These are phyloP conservation scores for Cremastinae sp. DNA, from an alignment of 2,888 invertebrate genomes.

Conservation along the genomic window DNA sequence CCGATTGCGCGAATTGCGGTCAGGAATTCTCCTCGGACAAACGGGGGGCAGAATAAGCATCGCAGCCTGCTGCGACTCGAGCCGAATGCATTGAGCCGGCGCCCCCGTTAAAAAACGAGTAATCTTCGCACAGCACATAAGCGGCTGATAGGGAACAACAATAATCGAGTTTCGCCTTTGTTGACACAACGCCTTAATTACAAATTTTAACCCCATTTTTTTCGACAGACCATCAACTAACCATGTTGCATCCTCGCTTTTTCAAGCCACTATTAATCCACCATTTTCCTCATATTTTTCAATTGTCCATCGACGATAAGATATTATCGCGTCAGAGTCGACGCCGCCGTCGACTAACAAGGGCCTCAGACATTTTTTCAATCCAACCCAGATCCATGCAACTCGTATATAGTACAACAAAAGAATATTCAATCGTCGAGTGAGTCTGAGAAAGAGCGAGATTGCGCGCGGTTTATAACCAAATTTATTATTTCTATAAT, in stretches of 20 bases:
- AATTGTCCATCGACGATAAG: too few species aligned
- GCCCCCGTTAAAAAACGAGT: not conserved
- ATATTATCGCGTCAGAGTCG: not conserved
- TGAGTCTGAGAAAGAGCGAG: conserved; percentile 3
- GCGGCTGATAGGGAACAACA: too few species aligned
- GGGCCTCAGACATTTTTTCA: conserved; percentile 27
- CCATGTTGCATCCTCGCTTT: too few species aligned
- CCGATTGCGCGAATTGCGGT: conserved; percentile 55
- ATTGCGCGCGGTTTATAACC: not conserved
- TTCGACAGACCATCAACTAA: too few species aligned
- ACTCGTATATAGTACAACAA: not conserved
- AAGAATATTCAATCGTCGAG: conserved; percentile 10
- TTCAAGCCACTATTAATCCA: too few species aligned
- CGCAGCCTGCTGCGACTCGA: conserved; percentile 34
- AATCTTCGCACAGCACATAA: too few species aligned
- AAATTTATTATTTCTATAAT: not conserved
- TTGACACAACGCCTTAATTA: too few species aligned
- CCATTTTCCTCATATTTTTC: too few species aligned
- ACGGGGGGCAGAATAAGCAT: conserved; percentile 43
- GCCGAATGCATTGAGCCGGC: conserved; percentile 39
- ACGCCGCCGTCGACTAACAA: too few species aligned
- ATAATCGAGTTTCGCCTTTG: too few species aligned
- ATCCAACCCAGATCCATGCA: conserved; percentile 35
- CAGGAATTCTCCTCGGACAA: conserved; percentile 53
- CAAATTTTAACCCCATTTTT: too few species aligned